phyloP scores from a whole-genome alignment of 2,888 invertebrate genomes.

The Plemyria rubiginata region DNA sequence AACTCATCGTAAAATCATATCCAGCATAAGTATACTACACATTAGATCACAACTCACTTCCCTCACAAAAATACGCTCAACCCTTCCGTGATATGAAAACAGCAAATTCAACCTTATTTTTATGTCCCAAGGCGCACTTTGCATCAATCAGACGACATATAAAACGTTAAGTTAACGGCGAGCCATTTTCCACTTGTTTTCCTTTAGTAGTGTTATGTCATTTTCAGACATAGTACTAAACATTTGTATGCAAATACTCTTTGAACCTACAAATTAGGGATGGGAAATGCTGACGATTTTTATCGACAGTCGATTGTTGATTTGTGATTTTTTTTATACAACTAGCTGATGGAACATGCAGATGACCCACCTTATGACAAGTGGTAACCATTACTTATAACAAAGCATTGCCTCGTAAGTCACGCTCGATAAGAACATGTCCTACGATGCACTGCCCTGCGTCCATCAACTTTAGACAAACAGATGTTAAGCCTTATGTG shows the following conservation, averaged over 20 bases:
- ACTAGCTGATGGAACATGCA: no score
- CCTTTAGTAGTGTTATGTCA: constrained; percentile 51
- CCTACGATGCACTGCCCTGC: no score
- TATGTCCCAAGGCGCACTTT: constrained; percentile 46
- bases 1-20: no score
- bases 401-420: no score
- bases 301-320: constrained; percentile 20
- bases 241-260: constrained; percentile 54
- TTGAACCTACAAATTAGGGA: constrained; percentile 18
- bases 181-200: constrained; percentile 53
- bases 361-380: no score
- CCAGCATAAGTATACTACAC: no score
- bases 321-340: no score
- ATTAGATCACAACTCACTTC: neutral
- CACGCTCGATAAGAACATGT: no score
- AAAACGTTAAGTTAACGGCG: constrained; percentile 53
- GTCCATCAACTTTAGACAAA: no score
- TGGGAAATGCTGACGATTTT: constrained; percentile 17
- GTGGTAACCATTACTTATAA: no score
- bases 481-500: no score
- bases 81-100: constrained; percentile 18
- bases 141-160: constrained; percentile 49
- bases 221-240: constrained; percentile 49
- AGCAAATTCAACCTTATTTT: constrained; percentile 46
- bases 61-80: constrained; percentile 21